Percentiles rank a stretch among this genome's conserved stretches.
These are phyloP conservation scores for Porites divaricata DNA, from an alignment of 92 coral and sea anemone species.

Conservation along the genomic window DNA sequence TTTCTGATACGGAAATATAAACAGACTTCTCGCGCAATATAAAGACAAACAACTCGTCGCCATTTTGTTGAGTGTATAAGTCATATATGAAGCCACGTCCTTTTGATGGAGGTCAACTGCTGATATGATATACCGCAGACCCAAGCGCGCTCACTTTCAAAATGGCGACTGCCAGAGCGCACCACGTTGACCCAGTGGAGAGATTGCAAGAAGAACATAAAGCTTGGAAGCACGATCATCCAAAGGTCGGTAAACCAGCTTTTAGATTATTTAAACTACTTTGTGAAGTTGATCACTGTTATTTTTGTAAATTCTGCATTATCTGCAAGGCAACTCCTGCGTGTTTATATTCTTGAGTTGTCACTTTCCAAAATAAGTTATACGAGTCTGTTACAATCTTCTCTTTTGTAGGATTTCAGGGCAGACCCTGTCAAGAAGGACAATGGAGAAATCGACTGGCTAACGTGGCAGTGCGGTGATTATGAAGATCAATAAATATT, in stretches of 20 bases:
- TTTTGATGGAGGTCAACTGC: neutral
- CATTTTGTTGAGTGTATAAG: slow-evolving; percentile 44
- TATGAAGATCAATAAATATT: too few species aligned
- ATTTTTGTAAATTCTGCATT: too few species aligned
- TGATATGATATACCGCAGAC: neutral
- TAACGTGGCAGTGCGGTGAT: slow-evolving; percentile 93
- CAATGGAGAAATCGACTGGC: slow-evolving; percentile 79
- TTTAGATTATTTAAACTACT: neutral
- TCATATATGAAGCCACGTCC: neutral
- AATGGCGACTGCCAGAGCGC: slow-evolving; percentile 62
- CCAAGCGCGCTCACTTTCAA: slow-evolving; percentile 46
- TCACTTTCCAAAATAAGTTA: too few species aligned
- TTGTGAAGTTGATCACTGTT: too few species aligned
- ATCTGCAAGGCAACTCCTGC: too few species aligned
- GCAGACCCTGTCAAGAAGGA: slow-evolving; percentile 76
- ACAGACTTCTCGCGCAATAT: slow-evolving; percentile 64
- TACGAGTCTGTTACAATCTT: neutral
- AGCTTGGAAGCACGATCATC: slow-evolving; percentile 89
- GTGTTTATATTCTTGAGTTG: too few species aligned
- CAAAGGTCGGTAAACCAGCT: slow-evolving; percentile 50
- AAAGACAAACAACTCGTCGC: slow-evolving; percentile 64
- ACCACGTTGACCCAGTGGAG: slow-evolving; percentile 76
- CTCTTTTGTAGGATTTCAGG: slow-evolving; percentile 69
- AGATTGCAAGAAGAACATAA: slow-evolving; percentile 83
- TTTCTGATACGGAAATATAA: slow-evolving; percentile 59